Evolutionary conservation across 2,888 invertebrate genomes (phyloP).

Genomic region (Saturnia japonica): DNA sequence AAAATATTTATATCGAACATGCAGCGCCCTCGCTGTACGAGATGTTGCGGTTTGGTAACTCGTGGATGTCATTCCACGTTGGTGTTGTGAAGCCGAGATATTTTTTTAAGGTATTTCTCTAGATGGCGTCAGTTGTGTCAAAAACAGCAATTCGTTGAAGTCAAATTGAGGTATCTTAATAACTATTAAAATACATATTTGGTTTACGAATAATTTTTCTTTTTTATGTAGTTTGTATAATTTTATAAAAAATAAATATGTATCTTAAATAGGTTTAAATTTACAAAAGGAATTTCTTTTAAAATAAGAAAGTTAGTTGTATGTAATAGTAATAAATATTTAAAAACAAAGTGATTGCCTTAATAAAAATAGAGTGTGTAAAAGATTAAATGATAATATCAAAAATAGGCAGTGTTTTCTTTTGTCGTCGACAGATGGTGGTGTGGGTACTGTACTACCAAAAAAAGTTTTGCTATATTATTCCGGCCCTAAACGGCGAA

Average conservation of each 20-base stretch:
- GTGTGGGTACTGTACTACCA: not conserved
- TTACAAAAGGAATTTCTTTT: not conserved
- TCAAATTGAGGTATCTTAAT: not conserved
- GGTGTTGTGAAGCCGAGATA: conserved; percentile 20
- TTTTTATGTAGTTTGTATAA: not conserved
- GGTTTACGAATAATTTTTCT: not conserved
- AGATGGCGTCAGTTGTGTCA: conserved; percentile 43
- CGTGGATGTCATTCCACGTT: conserved; percentile 16
- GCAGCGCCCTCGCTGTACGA: conserved; percentile 44
- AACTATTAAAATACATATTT: not conserved
- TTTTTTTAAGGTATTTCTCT: conserved; percentile 29
- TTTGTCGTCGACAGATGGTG: conserved; percentile 2
- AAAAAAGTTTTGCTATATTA: too few relatives aligned
- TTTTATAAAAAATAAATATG: too few relatives aligned
- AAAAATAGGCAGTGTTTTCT: not conserved
- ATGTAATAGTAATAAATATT: not conserved
- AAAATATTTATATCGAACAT: conserved; percentile 24
- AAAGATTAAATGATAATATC: not conserved
- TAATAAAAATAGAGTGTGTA: not conserved
- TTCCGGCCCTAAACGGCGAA: too few relatives aligned
- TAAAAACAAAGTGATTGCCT: not conserved
- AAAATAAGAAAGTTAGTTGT: not conserved
- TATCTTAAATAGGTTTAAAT: not conserved
- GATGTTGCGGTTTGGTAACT: conserved; percentile 26
- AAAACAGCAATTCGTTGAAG: not conserved